Conservation (phyloP, 2,113 vertebrate species). For the Calonectris borealis region DNA sequence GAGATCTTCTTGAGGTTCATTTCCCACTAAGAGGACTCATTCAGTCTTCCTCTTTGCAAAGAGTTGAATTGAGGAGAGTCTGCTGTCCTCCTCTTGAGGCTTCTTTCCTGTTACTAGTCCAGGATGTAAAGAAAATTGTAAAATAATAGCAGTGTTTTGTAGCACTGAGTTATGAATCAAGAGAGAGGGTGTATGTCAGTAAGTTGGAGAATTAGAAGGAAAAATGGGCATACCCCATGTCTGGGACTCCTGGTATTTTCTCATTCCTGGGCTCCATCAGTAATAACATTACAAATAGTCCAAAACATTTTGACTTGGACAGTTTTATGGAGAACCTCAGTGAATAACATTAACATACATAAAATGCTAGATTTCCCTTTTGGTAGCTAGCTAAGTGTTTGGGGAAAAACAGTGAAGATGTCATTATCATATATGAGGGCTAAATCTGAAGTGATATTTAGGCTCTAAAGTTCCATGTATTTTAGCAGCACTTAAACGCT, state of each 20-base stretch:
- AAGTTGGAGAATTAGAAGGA: background rate
- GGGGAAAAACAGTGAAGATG: background rate
- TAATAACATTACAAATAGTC: background rate
- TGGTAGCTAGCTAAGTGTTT: background rate
- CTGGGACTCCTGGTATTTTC: background rate
- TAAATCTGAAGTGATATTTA: background rate
- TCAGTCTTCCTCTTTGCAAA: background rate
- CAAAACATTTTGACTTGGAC: background rate
- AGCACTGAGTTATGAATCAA: background rate
- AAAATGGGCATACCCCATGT: background rate
- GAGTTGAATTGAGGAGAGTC: background rate
- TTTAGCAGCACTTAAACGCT: background rate
- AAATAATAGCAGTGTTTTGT: background rate
- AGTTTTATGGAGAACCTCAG: background rate
- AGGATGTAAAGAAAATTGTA: background rate
- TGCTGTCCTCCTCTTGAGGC: background rate
- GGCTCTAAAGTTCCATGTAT: background rate
- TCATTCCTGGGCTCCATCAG: background rate
- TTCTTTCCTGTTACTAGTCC: background rate
- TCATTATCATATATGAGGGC: fast-evolving
- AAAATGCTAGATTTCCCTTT: background rate
- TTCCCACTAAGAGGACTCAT: background rate
- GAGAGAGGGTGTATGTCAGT: background rate
- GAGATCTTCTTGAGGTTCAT: background rate
- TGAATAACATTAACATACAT: background rate